phyloP scores from a whole-genome alignment of 1,140 invertebrate genomes.

The Platyscapa corneri region DNA sequence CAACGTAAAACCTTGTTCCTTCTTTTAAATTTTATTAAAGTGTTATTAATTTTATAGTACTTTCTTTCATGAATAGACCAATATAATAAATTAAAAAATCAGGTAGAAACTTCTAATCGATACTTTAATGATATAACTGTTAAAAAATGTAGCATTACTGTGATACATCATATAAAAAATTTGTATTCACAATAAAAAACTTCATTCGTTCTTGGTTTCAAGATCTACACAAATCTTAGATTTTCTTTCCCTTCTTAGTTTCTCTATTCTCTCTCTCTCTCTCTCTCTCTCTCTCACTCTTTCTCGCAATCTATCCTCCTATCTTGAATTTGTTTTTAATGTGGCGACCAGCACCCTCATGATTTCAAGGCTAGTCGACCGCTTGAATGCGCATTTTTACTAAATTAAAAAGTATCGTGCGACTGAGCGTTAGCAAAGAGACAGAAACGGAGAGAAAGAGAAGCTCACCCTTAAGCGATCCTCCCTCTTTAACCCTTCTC shows the following conservation, averaged over 20 bases:
- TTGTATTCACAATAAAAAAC: not conserved
- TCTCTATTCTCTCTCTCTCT: not conserved
- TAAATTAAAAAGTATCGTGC: constrained; percentile 75
- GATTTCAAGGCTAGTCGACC: constrained; percentile 54
- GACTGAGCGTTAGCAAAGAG: constrained; percentile 65
- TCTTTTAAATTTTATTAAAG: too few species aligned
- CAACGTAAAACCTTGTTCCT: too few species aligned
- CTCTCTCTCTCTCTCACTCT: not conserved
- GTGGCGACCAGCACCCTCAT: not conserved
- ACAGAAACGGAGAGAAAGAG: constrained; percentile 10
- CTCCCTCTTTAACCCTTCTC: constrained; percentile 54
- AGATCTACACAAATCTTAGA: not conserved
- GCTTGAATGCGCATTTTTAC: constrained; percentile 73
- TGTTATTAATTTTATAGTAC: too few species aligned
- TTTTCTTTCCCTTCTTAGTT: too few species aligned
- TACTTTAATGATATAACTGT: not conserved
- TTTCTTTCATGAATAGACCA: too few species aligned
- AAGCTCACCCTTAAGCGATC: constrained; percentile 64
- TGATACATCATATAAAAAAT: too few species aligned
- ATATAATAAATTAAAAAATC: too few species aligned
- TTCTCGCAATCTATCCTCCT: not conserved
- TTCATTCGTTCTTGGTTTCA: constrained; percentile 19
- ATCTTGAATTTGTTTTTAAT: not conserved
- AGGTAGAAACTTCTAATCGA: not conserved
- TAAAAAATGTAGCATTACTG: not conserved